Evolutionary conservation across 2,888 invertebrate genomes (phyloP), one percentile per base, ranked within the genome.

Genomic region (Brachylomia viminalis): DNA sequence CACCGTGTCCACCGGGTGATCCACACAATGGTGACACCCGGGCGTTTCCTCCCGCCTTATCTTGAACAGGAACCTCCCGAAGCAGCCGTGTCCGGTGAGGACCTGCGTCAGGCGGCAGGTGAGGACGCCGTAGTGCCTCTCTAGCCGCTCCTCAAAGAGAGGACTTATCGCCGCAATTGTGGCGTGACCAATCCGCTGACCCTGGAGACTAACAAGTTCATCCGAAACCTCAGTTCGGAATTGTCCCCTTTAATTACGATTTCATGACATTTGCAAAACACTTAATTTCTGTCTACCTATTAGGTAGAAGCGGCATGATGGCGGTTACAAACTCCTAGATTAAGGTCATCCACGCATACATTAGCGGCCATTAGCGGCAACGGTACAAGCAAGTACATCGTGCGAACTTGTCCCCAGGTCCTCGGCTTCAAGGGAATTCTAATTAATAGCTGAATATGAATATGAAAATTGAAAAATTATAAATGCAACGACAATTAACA

Each of bases 391-490:
- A n/a, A 68, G 70, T 67, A 56, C 30, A 17, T 33, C 61, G 56
- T 2, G 30, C 66, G 30, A 23, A 45, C 54, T 72, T 69, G 70
- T 54, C 15, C 72, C 47, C 49, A 67, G 65, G 58, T 62, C 74
- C 42, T 52, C 38, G 38, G 65, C 68, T 58, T 58, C 58, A 72
- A 58, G 58, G 64, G 59, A 74, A 72, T 83, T 70, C 64, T 78
- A 81, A 84, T 84, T 84, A 81, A 84, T 73, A 58, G 56, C 72
- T 77, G 1, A 80, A 75, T 77, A 84, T 84, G 80, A 84, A 80
- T 84, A 84, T 72, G 78, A 84, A 84, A 84, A 84, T 84, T 84
- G 81, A 84, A 84, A 84, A 84, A 84, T 84, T 84, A 84, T 84
- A 84, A 84, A 84, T 84, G 81, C 84, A 81, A 75, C 78, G 72